phyloP scores from a whole-genome alignment of 2,888 invertebrate genomes.

The Aproaerema taeniolella region DNA sequence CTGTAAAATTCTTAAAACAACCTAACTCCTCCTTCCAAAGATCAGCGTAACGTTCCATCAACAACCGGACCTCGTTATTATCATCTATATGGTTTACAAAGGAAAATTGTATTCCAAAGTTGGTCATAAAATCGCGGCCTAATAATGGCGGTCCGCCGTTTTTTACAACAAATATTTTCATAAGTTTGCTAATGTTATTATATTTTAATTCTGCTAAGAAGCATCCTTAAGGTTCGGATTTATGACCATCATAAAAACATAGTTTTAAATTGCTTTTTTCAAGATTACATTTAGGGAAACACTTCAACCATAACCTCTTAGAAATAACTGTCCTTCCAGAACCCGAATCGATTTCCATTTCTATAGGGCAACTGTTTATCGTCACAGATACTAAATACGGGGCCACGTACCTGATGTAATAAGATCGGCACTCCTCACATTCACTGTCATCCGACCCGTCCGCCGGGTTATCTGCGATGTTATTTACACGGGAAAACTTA shows the following conservation, averaged over 20 bases:
- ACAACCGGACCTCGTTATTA: neutral
- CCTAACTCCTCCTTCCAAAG: constrained; percentile 12
- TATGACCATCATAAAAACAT: constrained; percentile 25
- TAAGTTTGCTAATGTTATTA: constrained; percentile 9
- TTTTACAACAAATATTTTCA: constrained; percentile 22
- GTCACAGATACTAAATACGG: neutral
- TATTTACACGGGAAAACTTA: too few relatives aligned
- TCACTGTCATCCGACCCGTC: neutral
- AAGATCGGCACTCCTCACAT: constrained; percentile 19
- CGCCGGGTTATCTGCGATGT: too few relatives aligned
- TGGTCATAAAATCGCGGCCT: constrained; percentile 9
- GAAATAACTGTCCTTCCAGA: constrained; percentile 20
- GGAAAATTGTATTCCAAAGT: constrained; percentile 2
- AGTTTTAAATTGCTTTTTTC: constrained; percentile 12
- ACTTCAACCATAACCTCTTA: constrained; percentile 1
- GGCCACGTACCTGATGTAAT: constrained; percentile 21
- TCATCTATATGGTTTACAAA: neutral
- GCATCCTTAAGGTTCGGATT: constrained; percentile 21
- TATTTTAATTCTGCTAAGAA: constrained; percentile 13
- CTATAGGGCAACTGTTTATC: neutral
- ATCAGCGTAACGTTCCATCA: neutral
- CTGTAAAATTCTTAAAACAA: constrained; percentile 9
- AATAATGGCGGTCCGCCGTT: constrained; percentile 12
- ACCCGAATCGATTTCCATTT: constrained; percentile 23
- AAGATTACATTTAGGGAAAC: neutral